A percentile compares a stretch with the other conserved stretches of the same genome.
Conservation (phyloP, 2,113 vertebrate species). For the Epinephelus moara region DNA sequence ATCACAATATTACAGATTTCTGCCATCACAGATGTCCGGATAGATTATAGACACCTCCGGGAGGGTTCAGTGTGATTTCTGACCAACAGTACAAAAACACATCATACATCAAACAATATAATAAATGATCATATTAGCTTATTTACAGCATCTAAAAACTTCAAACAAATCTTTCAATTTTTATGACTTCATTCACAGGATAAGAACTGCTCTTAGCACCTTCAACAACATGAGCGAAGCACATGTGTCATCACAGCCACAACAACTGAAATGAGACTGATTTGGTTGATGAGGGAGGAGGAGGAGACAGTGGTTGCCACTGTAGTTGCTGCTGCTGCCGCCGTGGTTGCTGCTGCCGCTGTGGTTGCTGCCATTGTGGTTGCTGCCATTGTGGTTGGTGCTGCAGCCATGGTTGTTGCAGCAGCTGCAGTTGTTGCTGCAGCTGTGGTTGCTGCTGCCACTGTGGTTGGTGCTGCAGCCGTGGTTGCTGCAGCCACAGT, state of each 20-base stretch:
- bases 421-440: not conserved
- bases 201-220: not conserved
- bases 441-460: not conserved
- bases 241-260: not conserved
- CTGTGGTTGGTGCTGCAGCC: not conserved
- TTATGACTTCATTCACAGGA: not conserved
- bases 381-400: not conserved
- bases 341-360: fast-evolving
- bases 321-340: fast-evolving
- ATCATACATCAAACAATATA: not conserved
- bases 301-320: not conserved
- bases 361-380: not conserved
- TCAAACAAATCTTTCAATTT: not conserved
- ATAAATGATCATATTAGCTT: not conserved
- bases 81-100: not conserved
- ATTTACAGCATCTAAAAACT: not conserved
- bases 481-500: fast-evolving
- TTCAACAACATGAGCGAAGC: not conserved
- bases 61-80: too few species aligned
- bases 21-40: not conserved
- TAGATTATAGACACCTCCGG: not conserved
- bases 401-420: not conserved
- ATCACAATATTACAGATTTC: too few species aligned
- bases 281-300: not conserved
- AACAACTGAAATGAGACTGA: not conserved